A percentile compares a stretch with the other conserved stretches of the same genome.
Evolutionary conservation across 2,888 invertebrate genomes (phyloP).

Genomic region (Dicyrtomina minuta): DNA sequence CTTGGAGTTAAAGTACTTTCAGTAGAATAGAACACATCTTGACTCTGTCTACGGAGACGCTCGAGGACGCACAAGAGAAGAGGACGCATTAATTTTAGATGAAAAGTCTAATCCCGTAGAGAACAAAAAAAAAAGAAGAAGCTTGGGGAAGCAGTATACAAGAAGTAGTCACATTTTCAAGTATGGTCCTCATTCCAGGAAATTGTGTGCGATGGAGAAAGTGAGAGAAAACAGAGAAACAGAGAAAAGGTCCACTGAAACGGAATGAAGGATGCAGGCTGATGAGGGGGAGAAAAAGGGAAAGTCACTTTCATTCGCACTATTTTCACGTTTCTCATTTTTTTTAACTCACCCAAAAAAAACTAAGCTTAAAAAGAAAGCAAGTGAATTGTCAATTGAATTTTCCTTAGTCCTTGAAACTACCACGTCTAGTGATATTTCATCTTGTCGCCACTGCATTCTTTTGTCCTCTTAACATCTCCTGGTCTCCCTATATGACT

Average conservation of each 20-base stretch:
- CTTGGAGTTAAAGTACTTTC: not conserved
- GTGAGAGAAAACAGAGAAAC: not conserved
- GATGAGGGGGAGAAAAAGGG: not conserved
- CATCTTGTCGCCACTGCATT: too few species aligned
- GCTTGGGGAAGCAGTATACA: not conserved
- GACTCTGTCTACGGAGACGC: not conserved
- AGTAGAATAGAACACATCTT: not conserved
- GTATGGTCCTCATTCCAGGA: not conserved
- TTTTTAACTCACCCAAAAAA: not conserved
- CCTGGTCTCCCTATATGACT: too few species aligned
- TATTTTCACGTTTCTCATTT: not conserved
- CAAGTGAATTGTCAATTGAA: too few species aligned
- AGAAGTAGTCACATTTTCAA: not conserved
- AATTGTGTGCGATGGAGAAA: not conserved
- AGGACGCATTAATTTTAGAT: conserved; percentile 8
- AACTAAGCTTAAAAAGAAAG: too few species aligned
- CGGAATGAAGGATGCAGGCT: not conserved
- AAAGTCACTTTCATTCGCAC: not conserved
- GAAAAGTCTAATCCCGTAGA: not conserved
- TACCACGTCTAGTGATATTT: too few species aligned
- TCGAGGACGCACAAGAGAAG: not conserved
- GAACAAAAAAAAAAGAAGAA: not conserved
- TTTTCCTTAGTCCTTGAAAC: too few species aligned
- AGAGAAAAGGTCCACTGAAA: not conserved
- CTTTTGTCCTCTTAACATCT: too few species aligned